phyloP scores from a whole-genome alignment of 2,888 invertebrate species.

The Aporophyla lueneburgensis region DNA sequence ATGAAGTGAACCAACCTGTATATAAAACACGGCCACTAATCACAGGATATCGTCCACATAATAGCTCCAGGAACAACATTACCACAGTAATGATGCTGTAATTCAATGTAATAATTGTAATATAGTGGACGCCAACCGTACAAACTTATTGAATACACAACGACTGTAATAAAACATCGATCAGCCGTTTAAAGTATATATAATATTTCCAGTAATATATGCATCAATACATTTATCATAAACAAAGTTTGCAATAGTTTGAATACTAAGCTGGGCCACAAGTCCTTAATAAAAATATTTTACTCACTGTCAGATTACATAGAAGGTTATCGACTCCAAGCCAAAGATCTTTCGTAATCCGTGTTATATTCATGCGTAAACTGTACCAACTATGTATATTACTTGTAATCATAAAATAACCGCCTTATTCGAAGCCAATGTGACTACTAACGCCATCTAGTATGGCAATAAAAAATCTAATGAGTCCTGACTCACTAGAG shows the following conservation, averaged over 20 bases:
- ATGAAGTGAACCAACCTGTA: constrained; percentile 63
- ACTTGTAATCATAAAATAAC: constrained; percentile 64
- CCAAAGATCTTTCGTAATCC: constrained; percentile 49
- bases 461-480: constrained; percentile 47
- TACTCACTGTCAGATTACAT: constrained; percentile 23
- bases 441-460: constrained; percentile 74
- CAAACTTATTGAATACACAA: constrained; percentile 48
- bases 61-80: constrained; percentile 68
- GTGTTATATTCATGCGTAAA: constrained; percentile 51
- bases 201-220: constrained; percentile 9
- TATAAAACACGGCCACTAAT: constrained; percentile 57
- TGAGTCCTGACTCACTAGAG: constrained; percentile 48
- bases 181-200: constrained; percentile 4
- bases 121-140: constrained; percentile 35
- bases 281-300: constrained; percentile 40
- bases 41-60: constrained; percentile 59
- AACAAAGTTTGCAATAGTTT: constrained; percentile 27
- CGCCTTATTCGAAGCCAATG: constrained; percentile 42
- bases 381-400: constrained; percentile 28
- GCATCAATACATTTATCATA: constrained; percentile 16
- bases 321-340: constrained; percentile 36
- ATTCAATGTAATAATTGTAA: constrained; percentile 70
- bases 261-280: constrained; percentile 1
- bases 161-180: constrained; percentile 31
- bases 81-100: constrained; percentile 72